These are phyloP conservation scores for Oreotrochilus melanogaster DNA, from an alignment of 2,113 vertebrate species.

Conservation along the genomic window DNA sequence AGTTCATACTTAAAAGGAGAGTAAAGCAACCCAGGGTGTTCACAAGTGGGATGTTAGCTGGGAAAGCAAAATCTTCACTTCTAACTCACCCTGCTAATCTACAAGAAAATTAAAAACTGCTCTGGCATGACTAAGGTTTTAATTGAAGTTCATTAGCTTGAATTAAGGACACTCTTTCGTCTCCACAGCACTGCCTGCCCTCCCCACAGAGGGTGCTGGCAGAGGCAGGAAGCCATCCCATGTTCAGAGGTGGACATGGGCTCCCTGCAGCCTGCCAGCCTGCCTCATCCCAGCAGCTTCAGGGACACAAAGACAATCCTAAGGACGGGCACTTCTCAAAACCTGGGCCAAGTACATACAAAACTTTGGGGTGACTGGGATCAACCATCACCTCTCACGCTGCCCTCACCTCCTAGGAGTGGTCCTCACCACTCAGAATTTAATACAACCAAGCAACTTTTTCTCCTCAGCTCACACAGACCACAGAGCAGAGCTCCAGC, in stretches of 20 bases:
- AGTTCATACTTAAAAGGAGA: neutral
- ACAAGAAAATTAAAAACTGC: neutral
- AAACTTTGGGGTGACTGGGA: neutral
- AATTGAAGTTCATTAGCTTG: neutral
- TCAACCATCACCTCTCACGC: neutral
- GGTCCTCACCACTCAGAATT: too few species aligned
- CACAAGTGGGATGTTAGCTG: neutral
- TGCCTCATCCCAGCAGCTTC: neutral
- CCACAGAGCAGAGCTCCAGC: neutral
- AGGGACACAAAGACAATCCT: neutral
- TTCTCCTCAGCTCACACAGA: neutral
- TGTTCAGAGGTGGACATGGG: neutral
- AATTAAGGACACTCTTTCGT: neutral
- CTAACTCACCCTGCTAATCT: neutral
- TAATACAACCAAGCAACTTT: neutral
- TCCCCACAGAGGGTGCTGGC: fast-evolving
- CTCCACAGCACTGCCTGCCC: neutral
- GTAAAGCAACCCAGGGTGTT: neutral
- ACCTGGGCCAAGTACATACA: fast-evolving
- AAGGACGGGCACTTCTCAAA: neutral
- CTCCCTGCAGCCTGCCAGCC: neutral
- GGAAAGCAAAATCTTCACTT: neutral
- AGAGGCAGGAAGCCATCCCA: neutral
- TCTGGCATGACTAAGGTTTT: neutral
- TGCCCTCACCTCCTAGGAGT: neutral